Evolutionary conservation across 2,113 vertebrate genomes (phyloP).

Genomic region (Gymnarchus niloticus): DNA sequence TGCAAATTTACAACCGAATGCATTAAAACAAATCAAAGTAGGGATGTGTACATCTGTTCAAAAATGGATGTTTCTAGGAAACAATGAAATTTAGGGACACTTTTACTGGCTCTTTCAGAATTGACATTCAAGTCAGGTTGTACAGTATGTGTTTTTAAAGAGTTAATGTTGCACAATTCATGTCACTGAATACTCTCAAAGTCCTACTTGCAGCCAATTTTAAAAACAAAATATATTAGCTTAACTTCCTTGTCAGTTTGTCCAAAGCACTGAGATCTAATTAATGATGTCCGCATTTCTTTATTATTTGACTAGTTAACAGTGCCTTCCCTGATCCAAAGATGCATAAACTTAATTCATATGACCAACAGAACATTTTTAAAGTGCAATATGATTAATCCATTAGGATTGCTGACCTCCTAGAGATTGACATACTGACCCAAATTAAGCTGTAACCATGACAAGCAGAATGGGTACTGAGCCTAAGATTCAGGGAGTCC

Average conservation of each 20-base stretch:
- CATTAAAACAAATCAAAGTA: not conserved
- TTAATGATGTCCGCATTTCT: not conserved
- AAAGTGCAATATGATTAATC: not conserved
- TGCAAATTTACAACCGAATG: not conserved
- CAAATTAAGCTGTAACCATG: not conserved
- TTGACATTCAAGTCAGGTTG: not conserved
- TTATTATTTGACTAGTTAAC: not conserved
- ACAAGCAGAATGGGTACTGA: not conserved
- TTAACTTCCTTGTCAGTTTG: not conserved
- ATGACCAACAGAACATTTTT: not conserved
- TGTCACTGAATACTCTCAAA: not conserved
- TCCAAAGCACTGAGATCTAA: not conserved
- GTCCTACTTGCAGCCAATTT: not conserved
- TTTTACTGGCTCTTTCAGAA: not conserved
- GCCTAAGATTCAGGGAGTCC: too few species aligned
- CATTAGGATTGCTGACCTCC: not conserved
- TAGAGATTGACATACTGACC: not conserved
- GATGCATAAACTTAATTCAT: not conserved
- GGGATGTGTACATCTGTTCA: not conserved
- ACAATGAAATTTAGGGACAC: not conserved
- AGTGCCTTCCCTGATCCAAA: not conserved
- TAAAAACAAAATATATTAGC: not conserved
- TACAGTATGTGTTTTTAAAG: not conserved
- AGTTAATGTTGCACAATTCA: not conserved
- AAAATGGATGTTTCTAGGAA: constrained; percentile 6